Evolutionary conservation across 1,140 invertebrate species (phyloP), one percentile per base, ranked within the genome.

Genomic region (Pemphigus obesinymphae): DNA sequence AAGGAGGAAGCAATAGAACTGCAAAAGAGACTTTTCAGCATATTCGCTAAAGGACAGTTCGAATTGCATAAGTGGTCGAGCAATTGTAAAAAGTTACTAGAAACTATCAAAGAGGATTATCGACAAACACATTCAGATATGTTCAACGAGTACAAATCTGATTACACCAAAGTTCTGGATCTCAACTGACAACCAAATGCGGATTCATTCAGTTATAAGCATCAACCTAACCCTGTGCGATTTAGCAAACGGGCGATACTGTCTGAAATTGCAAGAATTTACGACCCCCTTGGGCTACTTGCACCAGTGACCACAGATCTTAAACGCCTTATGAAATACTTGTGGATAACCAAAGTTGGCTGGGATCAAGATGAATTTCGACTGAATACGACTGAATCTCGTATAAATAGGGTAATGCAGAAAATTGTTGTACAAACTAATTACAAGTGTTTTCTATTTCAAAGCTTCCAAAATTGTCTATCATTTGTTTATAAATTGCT

Each of bases 311-410:
- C 66, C 11, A 45, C 84, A 3, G 6, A 34, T 17, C 58, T 78
- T 2, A 85, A 85, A 82, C 50, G 72, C 5, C n/a, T n/a, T n/a
- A n/a, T n/a, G n/a, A n/a, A n/a, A n/a, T n/a, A n/a, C n/a, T n/a
- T n/a, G n/a, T n/a, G n/a, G n/a, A n/a, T n/a, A n/a, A n/a, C n/a
- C n/a, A n/a, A 6, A 5, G 20, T 86, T 3, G 83, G 73, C 20
- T 88, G 87, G 87, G 87, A 88, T 82, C 85, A 86, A 45, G 13
- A 53, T n/a, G n/a, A n/a, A n/a, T n/a, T n/a, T n/a, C n/a, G n/a
- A n/a, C n/a, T n/a, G n/a, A n/a, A n/a, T n/a, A n/a, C n/a, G n/a
- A n/a, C n/a, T n/a, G n/a, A n/a, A n/a, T n/a, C n/a, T n/a, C n/a
- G n/a, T n/a, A n/a, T n/a, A n/a, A n/a, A n/a, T n/a, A n/a, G n/a